These are phyloP conservation scores for Phenganax subtilis DNA, from an alignment of 92 coral and sea anemone species.

Conservation along the genomic window DNA sequence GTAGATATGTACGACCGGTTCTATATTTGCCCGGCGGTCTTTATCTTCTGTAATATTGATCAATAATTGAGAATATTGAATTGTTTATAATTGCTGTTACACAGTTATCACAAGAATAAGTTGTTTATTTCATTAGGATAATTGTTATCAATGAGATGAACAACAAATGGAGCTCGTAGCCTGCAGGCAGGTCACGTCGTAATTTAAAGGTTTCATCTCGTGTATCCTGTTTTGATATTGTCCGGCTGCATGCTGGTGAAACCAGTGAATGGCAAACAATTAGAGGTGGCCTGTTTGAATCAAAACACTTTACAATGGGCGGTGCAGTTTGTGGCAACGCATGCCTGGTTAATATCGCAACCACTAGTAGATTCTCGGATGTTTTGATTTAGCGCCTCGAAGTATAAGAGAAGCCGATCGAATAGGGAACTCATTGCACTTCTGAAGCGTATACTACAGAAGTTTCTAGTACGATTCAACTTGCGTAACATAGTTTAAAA, in stretches of 20 bases:
- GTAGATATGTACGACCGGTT: not conserved
- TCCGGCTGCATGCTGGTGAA: not conserved
- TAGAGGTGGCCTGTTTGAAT: constrained; percentile 12
- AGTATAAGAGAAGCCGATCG: too few relatives aligned
- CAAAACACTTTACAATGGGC: constrained; percentile 11
- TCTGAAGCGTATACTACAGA: too few relatives aligned
- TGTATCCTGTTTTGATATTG: constrained; percentile 13
- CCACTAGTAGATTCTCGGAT: not conserved
- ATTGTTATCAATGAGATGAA: not conserved
- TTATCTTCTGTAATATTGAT: constrained; percentile 7
- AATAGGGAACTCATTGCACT: too few relatives aligned
- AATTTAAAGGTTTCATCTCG: not conserved
- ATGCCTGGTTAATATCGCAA: not conserved
- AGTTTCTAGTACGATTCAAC: too few relatives aligned
- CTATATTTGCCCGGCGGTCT: constrained; percentile 23
- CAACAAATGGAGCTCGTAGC: not conserved
- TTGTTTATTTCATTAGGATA: not conserved
- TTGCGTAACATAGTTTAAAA: too few relatives aligned
- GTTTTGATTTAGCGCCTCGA: not conserved
- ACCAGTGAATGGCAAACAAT: not conserved
- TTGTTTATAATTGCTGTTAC: constrained; percentile 9
- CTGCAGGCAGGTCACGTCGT: not conserved
- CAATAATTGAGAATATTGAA: not conserved
- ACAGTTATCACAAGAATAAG: not conserved
- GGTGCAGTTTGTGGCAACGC: not conserved